phyloP scores from a whole-genome alignment of 2,797 vertebrate species.

The Calcarius lapponicus region DNA sequence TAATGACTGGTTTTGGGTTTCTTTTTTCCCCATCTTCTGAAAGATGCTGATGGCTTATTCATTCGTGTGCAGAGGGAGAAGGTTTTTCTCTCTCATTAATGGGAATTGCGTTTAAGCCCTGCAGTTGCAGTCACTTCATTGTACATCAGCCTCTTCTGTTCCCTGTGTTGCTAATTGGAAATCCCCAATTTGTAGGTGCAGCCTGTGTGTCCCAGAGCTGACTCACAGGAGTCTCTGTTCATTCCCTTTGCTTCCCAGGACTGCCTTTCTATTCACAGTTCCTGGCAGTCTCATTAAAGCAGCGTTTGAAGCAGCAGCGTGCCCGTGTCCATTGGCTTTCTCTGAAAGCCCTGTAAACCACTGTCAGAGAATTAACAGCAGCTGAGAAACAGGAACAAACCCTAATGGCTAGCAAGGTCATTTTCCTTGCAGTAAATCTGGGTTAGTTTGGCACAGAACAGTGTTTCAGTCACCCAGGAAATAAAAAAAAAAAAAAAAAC shows the following conservation, averaged over 20 bases:
- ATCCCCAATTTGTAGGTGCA: conserved; percentile 41
- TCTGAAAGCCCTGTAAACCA: conserved; percentile 33
- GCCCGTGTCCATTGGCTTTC: background rate
- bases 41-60: background rate
- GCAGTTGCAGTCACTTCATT: conserved; percentile 5
- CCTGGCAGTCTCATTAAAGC: conserved; percentile 44
- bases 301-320: background rate
- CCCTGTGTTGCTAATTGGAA: conserved; percentile 47
- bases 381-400: conserved; percentile 25
- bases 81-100: background rate
- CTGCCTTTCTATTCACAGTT: conserved; percentile 52
- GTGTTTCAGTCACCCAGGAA: background rate
- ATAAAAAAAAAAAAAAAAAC: background rate
- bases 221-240: conserved; percentile 40
- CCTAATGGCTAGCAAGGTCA: background rate
- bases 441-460: background rate
- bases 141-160: background rate
- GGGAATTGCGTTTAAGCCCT: background rate
- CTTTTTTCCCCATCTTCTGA: background rate
- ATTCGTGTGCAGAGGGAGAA: background rate
- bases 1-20: background rate
- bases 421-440: conserved; percentile 35
- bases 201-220: conserved; percentile 22
- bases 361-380: conserved; percentile 8
- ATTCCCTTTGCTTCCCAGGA: conserved; percentile 10